Conservation (phyloP, 2,113 vertebrate genomes). For the Paracanthobrama guichenoti region DNA sequence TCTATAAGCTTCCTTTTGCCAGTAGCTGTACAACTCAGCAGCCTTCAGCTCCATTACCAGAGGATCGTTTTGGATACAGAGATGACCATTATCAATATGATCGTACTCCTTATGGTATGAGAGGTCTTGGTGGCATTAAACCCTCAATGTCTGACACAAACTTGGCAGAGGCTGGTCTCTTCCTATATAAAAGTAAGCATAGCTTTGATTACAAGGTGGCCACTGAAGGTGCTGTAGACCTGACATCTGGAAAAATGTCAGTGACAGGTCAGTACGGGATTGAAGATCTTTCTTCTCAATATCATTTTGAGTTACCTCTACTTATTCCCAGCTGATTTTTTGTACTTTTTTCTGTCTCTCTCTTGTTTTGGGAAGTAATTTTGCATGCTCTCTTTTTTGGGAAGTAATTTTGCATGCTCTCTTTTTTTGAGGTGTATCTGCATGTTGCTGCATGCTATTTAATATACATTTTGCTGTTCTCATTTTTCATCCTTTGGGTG, state of each 20-base stretch:
- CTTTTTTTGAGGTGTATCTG: conserved; percentile 73
- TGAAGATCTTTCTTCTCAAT: conserved; percentile 90
- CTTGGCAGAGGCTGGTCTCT: conserved; percentile 92
- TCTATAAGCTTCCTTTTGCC: conserved; percentile 94
- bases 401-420: conserved; percentile 56
- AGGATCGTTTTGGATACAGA: conserved; percentile 96
- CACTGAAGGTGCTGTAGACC: conserved; percentile 93
- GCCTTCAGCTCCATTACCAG: conserved; percentile 86
- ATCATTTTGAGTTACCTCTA: conserved; percentile 81
- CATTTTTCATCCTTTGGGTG: conserved; percentile 76
- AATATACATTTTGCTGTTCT: conserved; percentile 71
- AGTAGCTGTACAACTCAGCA: conserved; percentile 88
- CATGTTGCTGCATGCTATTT: conserved; percentile 87
- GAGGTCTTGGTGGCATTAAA: conserved; percentile 91
- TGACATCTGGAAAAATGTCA: conserved; percentile 92
- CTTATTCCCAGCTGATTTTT: conserved; percentile 73
- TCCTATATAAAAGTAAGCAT: conserved; percentile 96
- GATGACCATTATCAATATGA: conserved; percentile 97
- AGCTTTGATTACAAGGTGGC: conserved; percentile 90
- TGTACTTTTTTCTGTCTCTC: conserved; percentile 43
- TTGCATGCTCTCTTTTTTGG: conserved; percentile 51
- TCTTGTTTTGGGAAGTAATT: conserved; percentile 42
- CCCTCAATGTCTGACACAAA: conserved; percentile 98
- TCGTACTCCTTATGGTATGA: conserved; percentile 81
- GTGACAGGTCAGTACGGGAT: conserved; percentile 94